Conservation (phyloP, 2,113 vertebrate species). For the Alethe castanea region DNA sequence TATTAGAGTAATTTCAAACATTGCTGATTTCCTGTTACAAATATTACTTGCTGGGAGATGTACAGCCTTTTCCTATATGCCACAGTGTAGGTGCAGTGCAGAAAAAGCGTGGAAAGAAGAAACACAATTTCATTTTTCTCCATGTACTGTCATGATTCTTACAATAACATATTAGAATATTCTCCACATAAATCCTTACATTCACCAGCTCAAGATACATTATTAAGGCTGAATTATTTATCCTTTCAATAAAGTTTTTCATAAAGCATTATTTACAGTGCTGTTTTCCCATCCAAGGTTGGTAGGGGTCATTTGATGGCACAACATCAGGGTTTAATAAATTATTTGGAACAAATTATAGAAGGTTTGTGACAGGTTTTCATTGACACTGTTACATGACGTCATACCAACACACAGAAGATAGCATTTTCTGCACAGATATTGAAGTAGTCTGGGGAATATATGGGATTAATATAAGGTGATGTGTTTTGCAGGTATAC, state of each 20-base stretch:
- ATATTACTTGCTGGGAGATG: not conserved
- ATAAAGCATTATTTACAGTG: not conserved
- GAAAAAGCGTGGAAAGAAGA: not conserved
- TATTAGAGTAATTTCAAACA: not conserved
- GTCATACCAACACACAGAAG: not conserved
- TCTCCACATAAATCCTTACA: not conserved
- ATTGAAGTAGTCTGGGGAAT: not conserved
- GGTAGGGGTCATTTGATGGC: not conserved
- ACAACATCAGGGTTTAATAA: not conserved
- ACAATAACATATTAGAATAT: not conserved
- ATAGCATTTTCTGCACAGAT: not conserved
- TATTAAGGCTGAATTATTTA: not conserved
- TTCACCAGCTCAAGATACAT: not conserved
- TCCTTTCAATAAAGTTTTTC: not conserved
- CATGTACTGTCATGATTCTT: not conserved
- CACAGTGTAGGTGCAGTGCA: not conserved
- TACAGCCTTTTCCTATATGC: not conserved
- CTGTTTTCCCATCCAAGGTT: accelerated
- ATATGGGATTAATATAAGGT: not conserved
- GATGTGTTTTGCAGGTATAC: not conserved
- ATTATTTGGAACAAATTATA: not conserved
- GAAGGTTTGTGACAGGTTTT: not conserved
- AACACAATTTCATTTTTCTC: not conserved
- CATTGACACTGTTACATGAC: not conserved
- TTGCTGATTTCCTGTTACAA: not conserved